Percentiles rank a stretch among this genome's conserved stretches.
Evolutionary conservation across 2,113 vertebrate genomes (phyloP).

Genomic region (Oncorhynchus masou): DNA sequence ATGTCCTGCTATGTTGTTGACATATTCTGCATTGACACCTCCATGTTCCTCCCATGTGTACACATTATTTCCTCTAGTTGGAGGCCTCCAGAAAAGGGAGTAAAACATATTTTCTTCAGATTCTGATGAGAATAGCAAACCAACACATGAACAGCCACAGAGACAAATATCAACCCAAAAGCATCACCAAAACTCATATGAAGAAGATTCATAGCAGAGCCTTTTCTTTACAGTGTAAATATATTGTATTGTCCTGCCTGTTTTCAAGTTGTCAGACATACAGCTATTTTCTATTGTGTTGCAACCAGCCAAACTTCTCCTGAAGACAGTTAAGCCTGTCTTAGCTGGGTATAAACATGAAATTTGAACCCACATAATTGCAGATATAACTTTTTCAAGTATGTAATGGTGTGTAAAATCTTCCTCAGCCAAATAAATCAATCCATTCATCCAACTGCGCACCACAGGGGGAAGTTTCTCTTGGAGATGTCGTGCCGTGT

Average conservation of each 20-base stretch:
- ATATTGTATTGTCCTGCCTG: slow-evolving; percentile 29
- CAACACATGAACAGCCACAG: background rate
- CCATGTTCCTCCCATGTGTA: slow-evolving; percentile 22
- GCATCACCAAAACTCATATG: background rate
- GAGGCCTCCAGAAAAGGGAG: background rate
- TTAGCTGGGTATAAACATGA: slow-evolving; percentile 57
- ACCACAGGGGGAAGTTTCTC: slow-evolving; percentile 38
- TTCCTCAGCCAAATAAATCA: slow-evolving; percentile 57
- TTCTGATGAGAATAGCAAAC: background rate
- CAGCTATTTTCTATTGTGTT: slow-evolving; percentile 33
- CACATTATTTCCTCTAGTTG: slow-evolving; percentile 23
- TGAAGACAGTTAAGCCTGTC: slow-evolving; percentile 49
- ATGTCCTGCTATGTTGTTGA: slow-evolving; percentile 34
- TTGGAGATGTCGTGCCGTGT: slow-evolving; percentile 43
- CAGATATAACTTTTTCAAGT: slow-evolving; percentile 60
- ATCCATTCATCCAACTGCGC: slow-evolving; percentile 58
- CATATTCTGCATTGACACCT: slow-evolving; percentile 17
- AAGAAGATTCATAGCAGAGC: background rate
- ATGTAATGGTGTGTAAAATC: slow-evolving; percentile 49
- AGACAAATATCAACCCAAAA: background rate
- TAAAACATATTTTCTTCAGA: slow-evolving; percentile 6
- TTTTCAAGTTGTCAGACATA: slow-evolving; percentile 31
- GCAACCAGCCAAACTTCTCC: slow-evolving; percentile 39
- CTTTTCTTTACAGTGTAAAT: background rate
- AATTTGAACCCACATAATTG: slow-evolving; percentile 63